phyloP scores from a whole-genome alignment of 2,888 invertebrate species.

The Sisyra terminalis region DNA sequence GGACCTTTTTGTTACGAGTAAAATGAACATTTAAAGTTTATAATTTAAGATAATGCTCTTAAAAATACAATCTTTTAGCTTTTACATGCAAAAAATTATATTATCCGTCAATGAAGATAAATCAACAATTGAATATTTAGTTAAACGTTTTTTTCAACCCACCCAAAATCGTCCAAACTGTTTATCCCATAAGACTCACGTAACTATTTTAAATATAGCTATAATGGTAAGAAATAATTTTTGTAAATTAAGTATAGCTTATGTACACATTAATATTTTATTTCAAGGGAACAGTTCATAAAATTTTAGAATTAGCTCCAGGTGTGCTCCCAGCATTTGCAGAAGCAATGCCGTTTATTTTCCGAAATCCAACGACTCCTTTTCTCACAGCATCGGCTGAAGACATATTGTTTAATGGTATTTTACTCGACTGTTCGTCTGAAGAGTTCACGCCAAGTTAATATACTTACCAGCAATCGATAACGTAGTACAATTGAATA shows the following conservation, averaged over 20 bases:
- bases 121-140: not conserved
- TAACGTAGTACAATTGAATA: no score
- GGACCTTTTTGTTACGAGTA: conserved; percentile 49
- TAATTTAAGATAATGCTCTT: conserved; percentile 1
- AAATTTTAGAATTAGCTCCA: conserved; percentile 29
- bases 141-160: not conserved
- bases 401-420: conserved; percentile 39
- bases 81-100: conserved; percentile 1
- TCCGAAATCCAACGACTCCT: conserved; percentile 29
- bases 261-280: not conserved
- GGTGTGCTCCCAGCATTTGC: conserved; percentile 29
- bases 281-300: conserved; percentile 28
- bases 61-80: not conserved
- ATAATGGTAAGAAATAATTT: not conserved
- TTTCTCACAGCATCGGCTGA: conserved; percentile 32
- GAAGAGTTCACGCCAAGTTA: not conserved
- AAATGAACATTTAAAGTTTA: conserved; percentile 11
- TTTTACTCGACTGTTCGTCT: conserved; percentile 33
- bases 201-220: conserved; percentile 1
- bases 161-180: not conserved
- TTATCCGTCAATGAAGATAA: not conserved
- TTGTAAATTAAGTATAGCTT: not conserved
- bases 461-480: no score
- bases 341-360: conserved; percentile 33
- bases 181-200: not conserved